phyloP scores from a whole-genome alignment of 53 echinoderm and acorn worm genomes.

The Patiria pectinifera region DNA sequence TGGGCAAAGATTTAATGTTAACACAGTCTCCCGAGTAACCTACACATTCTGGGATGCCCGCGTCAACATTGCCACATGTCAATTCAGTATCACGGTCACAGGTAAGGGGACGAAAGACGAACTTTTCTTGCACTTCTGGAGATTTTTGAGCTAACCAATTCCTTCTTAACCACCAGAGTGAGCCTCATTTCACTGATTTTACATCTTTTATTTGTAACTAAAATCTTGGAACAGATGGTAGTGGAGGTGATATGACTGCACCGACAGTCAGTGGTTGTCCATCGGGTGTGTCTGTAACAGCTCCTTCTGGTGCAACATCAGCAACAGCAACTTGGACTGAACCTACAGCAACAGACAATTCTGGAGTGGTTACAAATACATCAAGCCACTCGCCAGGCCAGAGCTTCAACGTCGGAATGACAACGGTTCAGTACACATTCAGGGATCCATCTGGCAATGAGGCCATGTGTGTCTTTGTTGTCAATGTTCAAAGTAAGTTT shows the following conservation, averaged over 20 bases:
- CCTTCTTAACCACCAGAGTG: background rate
- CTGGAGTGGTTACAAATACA: slow-evolving; percentile 20
- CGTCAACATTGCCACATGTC: background rate
- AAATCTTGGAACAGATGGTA: slow-evolving; percentile 5
- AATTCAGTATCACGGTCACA: slow-evolving; percentile 2
- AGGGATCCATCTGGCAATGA: too few species aligned
- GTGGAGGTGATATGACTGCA: slow-evolving; percentile 55
- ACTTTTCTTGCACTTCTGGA: background rate
- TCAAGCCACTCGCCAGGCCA: slow-evolving; percentile 41
- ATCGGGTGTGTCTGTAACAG: background rate
- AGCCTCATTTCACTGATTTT: background rate
- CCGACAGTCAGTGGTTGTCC: slow-evolving; percentile 68
- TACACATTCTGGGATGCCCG: slow-evolving; percentile 12
- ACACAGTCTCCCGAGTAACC: background rate
- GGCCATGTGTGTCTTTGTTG: too few species aligned
- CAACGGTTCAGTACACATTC: too few species aligned
- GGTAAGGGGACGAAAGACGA: background rate
- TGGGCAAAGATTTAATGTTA: background rate
- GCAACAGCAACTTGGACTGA: slow-evolving; percentile 50
- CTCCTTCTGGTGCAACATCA: slow-evolving; percentile 23
- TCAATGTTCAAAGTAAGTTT: too few species aligned
- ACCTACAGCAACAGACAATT: slow-evolving; percentile 63
- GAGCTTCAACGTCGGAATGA: slow-evolving; percentile 5
- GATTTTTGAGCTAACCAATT: background rate
- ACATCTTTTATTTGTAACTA: background rate